Base-by-base conservation (phyloP, 2,113 vertebrate species). In the Ahaetulla prasina region DNA sequence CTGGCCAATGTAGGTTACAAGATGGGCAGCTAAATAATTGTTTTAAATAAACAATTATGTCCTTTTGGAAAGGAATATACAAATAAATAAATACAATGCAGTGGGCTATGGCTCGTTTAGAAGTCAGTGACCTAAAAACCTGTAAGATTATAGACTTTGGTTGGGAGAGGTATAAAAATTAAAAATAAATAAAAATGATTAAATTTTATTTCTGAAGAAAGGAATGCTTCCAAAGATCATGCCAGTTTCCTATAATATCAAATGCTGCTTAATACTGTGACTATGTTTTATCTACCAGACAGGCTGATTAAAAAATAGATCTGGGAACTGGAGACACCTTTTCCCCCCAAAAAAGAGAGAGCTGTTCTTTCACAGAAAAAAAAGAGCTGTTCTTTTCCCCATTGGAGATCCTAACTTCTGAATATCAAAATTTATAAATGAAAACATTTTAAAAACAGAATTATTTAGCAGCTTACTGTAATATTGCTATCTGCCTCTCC, bases 401-500 rank as follows among this genome's bases (percentile, higher is more conserved):
- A 43, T 4, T 85, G 35, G 0, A 0, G 9, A 3, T 11, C 91
- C 9, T 22, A 9, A 87, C 4, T n/a, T 4, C 1, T 0, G 0
- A 60, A 89, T 30, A 94, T 7, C 2, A 0, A 63, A 12, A 16
- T 74, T 88, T 87, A 52, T 89, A 63, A 86, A 80, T 80, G 74
- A 80, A 80, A 80, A 80, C 74, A 80, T 52, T 25, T 49, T 90
- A 87, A n/a, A 93, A 91, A 96, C 89, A 53, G 14, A 93, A 96
- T 86, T 94, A 91, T 54, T 90, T 94, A 55, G 93, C 80, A 95
- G 98, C 99, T 98, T 98, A 99, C 99, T 99, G 99, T 94, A 99
- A 97, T 63, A 99, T 98, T 96, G 99, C 98, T 92, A 99, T 98
- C 97, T 99, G 99, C 93, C 98, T 98, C 97, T 98, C 98, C 96